Evolutionary conservation across 1,140 invertebrate species (phyloP).

Genomic region (Steinernema khuongi): DNA sequence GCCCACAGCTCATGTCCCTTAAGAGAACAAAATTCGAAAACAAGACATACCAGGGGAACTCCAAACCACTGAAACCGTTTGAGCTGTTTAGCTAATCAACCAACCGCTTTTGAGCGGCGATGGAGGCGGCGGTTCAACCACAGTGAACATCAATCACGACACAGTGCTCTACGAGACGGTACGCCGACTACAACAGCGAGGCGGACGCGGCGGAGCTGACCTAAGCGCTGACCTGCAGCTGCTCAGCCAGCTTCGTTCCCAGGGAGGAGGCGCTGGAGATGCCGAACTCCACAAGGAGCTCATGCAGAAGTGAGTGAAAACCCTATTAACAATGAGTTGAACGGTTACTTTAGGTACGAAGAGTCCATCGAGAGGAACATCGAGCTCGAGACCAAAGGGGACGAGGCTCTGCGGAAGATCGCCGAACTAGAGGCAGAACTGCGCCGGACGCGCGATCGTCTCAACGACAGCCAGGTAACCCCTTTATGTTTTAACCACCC

Average conservation of each 20-base stretch:
- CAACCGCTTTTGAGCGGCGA: not conserved
- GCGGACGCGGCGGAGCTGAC: slow-evolving; percentile 15
- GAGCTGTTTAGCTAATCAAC: not conserved
- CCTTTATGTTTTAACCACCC: not conserved
- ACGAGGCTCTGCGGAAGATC: slow-evolving; percentile 52
- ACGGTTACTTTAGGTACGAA: slow-evolving; percentile 42
- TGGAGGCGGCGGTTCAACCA: not conserved
- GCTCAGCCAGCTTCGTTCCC: slow-evolving; percentile 13
- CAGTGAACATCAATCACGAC: slow-evolving; percentile 14
- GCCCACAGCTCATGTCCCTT: too few species aligned
- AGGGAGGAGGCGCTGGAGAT: slow-evolving; percentile 39
- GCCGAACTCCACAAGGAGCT: slow-evolving; percentile 54
- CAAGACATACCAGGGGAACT: too few species aligned
- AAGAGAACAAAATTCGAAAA: too few species aligned
- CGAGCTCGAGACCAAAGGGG: slow-evolving; percentile 56
- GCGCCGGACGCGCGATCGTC: slow-evolving; percentile 45
- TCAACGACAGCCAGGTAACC: slow-evolving; percentile 41
- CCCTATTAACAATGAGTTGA: slow-evolving; percentile 21
- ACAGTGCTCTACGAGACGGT: slow-evolving; percentile 7
- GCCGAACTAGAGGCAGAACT: slow-evolving; percentile 53
- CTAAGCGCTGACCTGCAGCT: not conserved
- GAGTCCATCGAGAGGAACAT: slow-evolving; percentile 58
- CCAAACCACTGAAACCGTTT: not conserved
- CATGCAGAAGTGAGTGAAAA: slow-evolving; percentile 50
- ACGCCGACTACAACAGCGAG: not conserved